Evolutionary conservation across 2,113 vertebrate genomes (phyloP).

Genomic region (Paratilapia polleni): DNA sequence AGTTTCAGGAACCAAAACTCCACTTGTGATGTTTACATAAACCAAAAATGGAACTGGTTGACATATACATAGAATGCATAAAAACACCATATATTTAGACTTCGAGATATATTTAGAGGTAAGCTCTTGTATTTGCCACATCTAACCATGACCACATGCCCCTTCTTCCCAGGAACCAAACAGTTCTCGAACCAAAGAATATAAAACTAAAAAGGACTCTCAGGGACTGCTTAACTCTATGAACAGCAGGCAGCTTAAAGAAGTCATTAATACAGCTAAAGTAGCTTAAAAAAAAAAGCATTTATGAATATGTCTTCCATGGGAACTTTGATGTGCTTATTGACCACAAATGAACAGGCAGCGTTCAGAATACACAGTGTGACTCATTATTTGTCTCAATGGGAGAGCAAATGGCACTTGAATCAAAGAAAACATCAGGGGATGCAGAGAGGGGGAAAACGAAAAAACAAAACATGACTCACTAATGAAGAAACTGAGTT

Average conservation of each 20-base stretch:
- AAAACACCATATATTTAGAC: constrained; percentile 11
- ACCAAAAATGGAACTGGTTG: constrained; percentile 6
- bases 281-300: constrained; percentile 35
- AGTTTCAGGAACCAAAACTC: background rate
- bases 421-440: constrained; percentile 44
- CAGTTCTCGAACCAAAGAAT: constrained; percentile 15
- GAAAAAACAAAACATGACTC: background rate
- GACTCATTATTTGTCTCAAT: constrained; percentile 48
- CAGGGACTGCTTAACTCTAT: constrained; percentile 19
- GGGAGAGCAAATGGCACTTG: constrained; percentile 33
- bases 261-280: constrained; percentile 36
- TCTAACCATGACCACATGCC: constrained; percentile 9
- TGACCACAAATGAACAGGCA: constrained; percentile 39
- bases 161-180: constrained; percentile 24
- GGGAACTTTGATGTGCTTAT: constrained; percentile 40
- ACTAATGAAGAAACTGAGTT: constrained; percentile 14
- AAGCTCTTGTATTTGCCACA: constrained; percentile 4
- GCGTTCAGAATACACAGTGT: constrained; percentile 13
- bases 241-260: constrained; percentile 29
- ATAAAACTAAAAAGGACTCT: constrained; percentile 13
- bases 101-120: constrained; percentile 25
- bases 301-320: constrained; percentile 36
- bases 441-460: background rate
- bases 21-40: constrained; percentile 28
- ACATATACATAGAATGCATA: background rate